Percentiles rank a stretch among this genome's conserved stretches.
These are phyloP conservation scores for Cervus canadensis DNA, from an alignment of 2,113 vertebrate species.

Conservation along the genomic window DNA sequence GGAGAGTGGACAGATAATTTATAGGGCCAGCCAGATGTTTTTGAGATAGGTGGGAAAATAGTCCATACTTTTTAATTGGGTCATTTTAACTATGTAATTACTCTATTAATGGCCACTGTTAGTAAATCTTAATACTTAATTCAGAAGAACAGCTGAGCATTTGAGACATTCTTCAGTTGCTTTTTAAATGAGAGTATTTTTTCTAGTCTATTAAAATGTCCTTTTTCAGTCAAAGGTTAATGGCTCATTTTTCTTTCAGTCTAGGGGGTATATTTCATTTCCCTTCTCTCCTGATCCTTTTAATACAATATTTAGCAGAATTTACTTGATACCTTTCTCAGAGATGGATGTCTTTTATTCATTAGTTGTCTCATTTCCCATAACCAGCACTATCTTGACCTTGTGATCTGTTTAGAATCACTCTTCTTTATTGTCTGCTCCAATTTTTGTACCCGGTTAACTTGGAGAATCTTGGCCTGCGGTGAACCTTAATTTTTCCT, in stretches of 20 bases:
- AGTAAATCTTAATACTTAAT: background rate
- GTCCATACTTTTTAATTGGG: background rate
- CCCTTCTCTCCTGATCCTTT: background rate
- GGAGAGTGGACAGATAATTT: background rate
- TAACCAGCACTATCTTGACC: background rate
- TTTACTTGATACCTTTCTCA: background rate
- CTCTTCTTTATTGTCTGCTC: background rate
- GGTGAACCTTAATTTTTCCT: background rate
- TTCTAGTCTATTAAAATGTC: background rate
- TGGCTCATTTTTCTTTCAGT: background rate
- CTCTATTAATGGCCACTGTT: background rate
- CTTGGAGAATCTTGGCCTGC: background rate
- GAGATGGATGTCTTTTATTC: background rate
- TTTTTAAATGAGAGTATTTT: background rate
- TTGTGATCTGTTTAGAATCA: background rate
- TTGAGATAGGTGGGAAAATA: background rate
- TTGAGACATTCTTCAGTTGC: background rate
- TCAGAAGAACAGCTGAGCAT: background rate
- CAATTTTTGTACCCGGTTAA: background rate
- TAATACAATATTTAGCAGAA: background rate
- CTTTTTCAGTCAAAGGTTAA: background rate
- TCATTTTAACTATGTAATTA: background rate
- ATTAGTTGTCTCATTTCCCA: background rate
- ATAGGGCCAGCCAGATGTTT: background rate
- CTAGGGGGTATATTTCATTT: background rate